phyloP scores from a whole-genome alignment of 1,140 invertebrate species.

The Drosophila sulfurigaster region DNA sequence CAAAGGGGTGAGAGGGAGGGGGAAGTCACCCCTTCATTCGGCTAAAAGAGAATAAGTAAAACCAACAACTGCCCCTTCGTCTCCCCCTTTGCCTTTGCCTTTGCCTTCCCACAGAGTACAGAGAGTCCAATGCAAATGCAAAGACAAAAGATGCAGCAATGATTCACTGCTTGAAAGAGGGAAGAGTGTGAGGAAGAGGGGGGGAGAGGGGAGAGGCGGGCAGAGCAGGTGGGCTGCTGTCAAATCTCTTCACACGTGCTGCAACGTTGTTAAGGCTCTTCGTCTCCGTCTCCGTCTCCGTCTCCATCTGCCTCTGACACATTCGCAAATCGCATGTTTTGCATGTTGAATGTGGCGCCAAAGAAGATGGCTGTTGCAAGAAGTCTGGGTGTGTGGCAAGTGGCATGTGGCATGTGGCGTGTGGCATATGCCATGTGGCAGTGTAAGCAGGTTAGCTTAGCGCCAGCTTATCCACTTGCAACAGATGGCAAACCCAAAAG shows the following conservation, averaged over 20 bases:
- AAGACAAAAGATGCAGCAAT: slow-evolving; percentile 69
- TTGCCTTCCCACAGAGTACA: not conserved
- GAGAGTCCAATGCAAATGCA: slow-evolving; percentile 34
- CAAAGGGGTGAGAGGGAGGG: not conserved
- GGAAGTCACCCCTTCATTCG: not conserved
- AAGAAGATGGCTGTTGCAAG: slow-evolving; percentile 11
- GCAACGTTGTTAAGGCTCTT: slow-evolving; percentile 65
- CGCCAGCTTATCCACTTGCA: slow-evolving; percentile 53
- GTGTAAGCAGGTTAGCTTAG: slow-evolving; percentile 69
- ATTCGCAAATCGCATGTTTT: slow-evolving; percentile 43
- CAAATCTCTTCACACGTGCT: slow-evolving; percentile 70
- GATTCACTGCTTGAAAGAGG: slow-evolving; percentile 24
- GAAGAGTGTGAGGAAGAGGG: not conserved
- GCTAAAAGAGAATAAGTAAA: slow-evolving; percentile 5
- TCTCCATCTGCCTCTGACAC: slow-evolving; percentile 7
- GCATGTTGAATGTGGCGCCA: slow-evolving; percentile 23
- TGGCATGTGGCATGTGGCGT: slow-evolving; percentile 36
- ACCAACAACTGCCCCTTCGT: slow-evolving; percentile 11
- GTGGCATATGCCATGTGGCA: slow-evolving; percentile 33
- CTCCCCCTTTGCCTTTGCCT: no score
- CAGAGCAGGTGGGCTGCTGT: slow-evolving; percentile 1
- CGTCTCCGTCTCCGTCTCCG: no score
- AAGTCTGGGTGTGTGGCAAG: slow-evolving; percentile 20
- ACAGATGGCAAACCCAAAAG: slow-evolving; percentile 38
- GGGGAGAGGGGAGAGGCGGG: not conserved